Base-by-base conservation (phyloP, 2,888 invertebrate genomes). In the Amblyjoppa proteus region DNA sequence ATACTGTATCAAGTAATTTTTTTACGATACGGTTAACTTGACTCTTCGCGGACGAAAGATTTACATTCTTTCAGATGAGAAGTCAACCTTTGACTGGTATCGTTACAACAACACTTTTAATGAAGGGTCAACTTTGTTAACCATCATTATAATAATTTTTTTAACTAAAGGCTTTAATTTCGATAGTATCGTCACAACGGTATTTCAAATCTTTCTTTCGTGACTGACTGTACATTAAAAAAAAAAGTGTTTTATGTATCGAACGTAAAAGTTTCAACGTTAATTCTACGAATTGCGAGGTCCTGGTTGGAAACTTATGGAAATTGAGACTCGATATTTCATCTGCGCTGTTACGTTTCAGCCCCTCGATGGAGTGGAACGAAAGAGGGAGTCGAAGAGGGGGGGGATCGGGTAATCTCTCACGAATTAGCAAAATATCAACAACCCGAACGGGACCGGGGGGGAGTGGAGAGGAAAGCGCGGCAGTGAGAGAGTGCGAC, bases 361-460 rank as follows among this genome's bases (percentile, higher is more conserved):
- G 71, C 68, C 53, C 76, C 81, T 69, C 75, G 84, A 87, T 85
- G 73, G 78, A 78, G 76, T 66, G n/a, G 41, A 25, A 49, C 49
- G 70, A 38, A 34, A 34, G 13, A 9, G 31, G 25, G 2, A 79
- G 68, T 1, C 53, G 53, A 68, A 53, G 81, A 58, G 75, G 56
- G 87, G 85, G 86, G 88, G 88, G 87, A 87, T 88, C 88, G 89
- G 86, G 87, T 89, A 90, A 92, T 91, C 91, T 91, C 89, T 85
- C 82, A 89, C 89, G 89, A 92, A 92, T 92, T 92, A 92, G 92
- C 91, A 89, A 91, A 92, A 92, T 92, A 92, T 91, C 91, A 91
- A 90, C 90, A 90, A 91, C 88, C 78, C 81, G 38, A 41, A 70
- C 25, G 70, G 31, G 64, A 61, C 68, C 38, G 28, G 51, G 68